Evolutionary conservation across 2,113 vertebrate genomes (phyloP).

Genomic region (Nycticryphes semicollaris): DNA sequence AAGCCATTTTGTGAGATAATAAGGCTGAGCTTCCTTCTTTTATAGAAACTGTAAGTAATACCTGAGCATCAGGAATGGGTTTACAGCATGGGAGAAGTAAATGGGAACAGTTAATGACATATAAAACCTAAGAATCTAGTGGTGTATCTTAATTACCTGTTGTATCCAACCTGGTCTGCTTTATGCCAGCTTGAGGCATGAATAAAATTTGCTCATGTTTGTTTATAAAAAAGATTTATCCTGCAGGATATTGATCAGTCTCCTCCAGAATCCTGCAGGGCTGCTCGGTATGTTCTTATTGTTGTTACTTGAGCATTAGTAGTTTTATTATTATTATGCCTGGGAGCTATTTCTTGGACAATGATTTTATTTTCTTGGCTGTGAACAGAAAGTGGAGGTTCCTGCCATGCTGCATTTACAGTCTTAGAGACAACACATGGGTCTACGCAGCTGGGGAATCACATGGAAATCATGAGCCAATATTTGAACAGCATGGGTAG

Average conservation of each 20-base stretch:
- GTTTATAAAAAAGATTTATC: not conserved
- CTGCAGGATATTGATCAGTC: not conserved
- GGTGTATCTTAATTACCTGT: not conserved
- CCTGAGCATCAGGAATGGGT: not conserved
- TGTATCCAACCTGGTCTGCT: not conserved
- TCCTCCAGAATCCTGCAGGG: not conserved
- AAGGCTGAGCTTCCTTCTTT: not conserved
- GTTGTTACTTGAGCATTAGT: not conserved
- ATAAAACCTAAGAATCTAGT: not conserved
- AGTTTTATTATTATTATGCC: not conserved
- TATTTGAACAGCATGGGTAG: not conserved
- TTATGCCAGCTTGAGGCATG: not conserved
- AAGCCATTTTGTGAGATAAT: not conserved
- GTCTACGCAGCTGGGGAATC: not conserved
- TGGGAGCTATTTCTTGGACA: not conserved
- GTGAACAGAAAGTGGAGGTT: not conserved
- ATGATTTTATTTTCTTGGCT: not conserved
- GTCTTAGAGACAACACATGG: not conserved
- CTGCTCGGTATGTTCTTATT: not conserved
- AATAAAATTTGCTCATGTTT: not conserved
- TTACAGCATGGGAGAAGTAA: not conserved
- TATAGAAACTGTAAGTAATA: not conserved
- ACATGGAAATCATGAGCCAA: not conserved
- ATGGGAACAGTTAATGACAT: not conserved
- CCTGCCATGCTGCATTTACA: not conserved